Evolutionary conservation across 2,797 vertebrate species (phyloP).

Genomic region (Taeniopygia guttata): DNA sequence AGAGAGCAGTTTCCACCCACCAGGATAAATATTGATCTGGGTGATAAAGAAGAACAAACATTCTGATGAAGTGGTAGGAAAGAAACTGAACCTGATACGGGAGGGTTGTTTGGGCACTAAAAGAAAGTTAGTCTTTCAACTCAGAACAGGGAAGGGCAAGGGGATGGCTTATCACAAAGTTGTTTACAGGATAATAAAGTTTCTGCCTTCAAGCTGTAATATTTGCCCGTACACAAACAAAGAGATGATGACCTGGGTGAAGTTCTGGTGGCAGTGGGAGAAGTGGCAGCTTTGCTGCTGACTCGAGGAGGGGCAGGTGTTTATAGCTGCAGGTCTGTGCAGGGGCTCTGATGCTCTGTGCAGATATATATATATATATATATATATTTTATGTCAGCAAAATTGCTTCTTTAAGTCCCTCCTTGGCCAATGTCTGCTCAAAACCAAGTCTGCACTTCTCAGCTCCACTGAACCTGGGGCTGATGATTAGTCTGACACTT

Average conservation of each 20-base stretch:
- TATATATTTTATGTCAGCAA: background rate
- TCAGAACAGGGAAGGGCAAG: constrained; percentile 55
- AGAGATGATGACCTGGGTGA: background rate
- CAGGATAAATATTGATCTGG: constrained; percentile 40
- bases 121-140: constrained; percentile 45
- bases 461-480: background rate
- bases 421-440: background rate
- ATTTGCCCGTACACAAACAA: constrained; percentile 14
- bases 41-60: constrained; percentile 59
- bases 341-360: background rate
- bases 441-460: background rate
- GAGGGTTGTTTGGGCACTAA: constrained; percentile 27
- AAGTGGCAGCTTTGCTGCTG: background rate
- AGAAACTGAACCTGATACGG: background rate
- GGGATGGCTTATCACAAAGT: constrained; percentile 30
- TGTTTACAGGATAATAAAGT: constrained; percentile 45
- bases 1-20: constrained; percentile 38
- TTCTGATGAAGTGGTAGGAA: constrained; percentile 15
- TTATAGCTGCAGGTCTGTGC: background rate
- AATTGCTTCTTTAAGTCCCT: background rate
- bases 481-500: background rate
- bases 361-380: too few relatives aligned
- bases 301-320: background rate
- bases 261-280: background rate
- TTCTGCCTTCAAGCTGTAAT: constrained; percentile 40